Evolutionary conservation across 30 jellyfish, hydroid and myxozoan genomes (phyloP), one percentile per base, ranked within the genome.

Genomic region (Pelagia noctiluca): DNA sequence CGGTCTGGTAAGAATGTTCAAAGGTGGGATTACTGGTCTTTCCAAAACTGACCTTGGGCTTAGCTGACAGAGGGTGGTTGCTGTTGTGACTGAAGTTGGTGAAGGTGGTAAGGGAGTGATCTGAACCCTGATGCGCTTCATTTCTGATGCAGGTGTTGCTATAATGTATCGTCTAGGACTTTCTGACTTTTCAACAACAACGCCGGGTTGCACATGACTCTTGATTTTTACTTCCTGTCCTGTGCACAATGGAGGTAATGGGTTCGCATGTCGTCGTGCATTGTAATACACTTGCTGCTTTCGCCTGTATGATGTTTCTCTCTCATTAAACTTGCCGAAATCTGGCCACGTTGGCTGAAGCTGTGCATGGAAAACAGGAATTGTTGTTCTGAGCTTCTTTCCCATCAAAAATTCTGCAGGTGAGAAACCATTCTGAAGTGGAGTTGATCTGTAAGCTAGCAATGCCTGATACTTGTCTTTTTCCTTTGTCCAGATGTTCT

Each of bases 351-450:
- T 71, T 35, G 83, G 83, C 47, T 71, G 38, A 46, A 71, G 83
- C 42, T 71, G 70, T 18, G 69, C 30, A n/a, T 74, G 86, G 74
- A 74, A 74, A 50, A 49, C 86, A 77, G 88, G 88, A 57, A 57
- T 50, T 49, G 77, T 79, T 38, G 73, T 79, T 79, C 82, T 26
- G 63, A 79, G 82, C 57, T 79, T 79, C 29, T 82, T 79, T 79
- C 90, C 82, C 90, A 79, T 79, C 63, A 61, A 47, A n/a, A 61
- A 42, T 30, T 79, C 90, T 31, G 88, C 88, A 54, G 80, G 80
- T 29, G 79, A 76, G 67, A 30, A 76, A 31, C 88, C 88, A 60
- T 76, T 57, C 50, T 76, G 88, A 19, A 76, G 88, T 35, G 88
- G 88, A 33, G 79, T 76, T 11, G 79, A 35, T 37, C 79, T 53